These are phyloP conservation scores for Myotis lucifugus DNA, from an alignment of 2,113 vertebrate species.

Conservation along the genomic window DNA sequence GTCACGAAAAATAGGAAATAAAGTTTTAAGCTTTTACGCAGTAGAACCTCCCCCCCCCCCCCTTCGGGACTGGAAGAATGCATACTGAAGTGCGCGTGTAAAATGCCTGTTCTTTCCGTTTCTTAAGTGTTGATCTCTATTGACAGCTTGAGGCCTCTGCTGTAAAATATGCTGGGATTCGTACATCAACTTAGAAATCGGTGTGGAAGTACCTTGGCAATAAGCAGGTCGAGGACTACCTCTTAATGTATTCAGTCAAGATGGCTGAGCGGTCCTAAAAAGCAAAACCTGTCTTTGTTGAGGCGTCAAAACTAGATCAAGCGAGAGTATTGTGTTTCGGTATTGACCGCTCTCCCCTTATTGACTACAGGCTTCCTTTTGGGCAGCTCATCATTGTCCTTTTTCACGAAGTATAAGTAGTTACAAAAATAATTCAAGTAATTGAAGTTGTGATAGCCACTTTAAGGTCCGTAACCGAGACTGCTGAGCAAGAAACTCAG, in stretches of 20 bases:
- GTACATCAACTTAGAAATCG: constrained; percentile 29
- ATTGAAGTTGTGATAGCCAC: constrained; percentile 49
- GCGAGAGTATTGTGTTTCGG: neutral
- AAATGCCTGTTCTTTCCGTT: neutral
- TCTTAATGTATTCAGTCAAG: constrained; percentile 28
- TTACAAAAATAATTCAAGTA: constrained; percentile 43
- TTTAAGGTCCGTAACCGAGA: neutral
- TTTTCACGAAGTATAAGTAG: neutral
- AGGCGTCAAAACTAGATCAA: constrained; percentile 36
- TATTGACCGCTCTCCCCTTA: neutral
- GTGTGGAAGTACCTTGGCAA: neutral
- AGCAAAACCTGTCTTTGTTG: constrained; percentile 62
- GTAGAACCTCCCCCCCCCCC: neutral
- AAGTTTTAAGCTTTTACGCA: constrained; percentile 61
- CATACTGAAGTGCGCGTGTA: neutral
- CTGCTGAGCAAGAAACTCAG: neutral
- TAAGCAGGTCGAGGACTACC: neutral
- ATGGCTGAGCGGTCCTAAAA: constrained; percentile 56
- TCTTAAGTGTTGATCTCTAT: neutral
- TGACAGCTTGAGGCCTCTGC: constrained; percentile 61
- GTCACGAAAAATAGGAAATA: constrained; percentile 65
- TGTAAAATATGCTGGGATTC: neutral
- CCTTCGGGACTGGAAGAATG: constrained; percentile 14
- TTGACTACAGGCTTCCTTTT: neutral
- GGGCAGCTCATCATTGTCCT: neutral